Percentiles rank a stretch among this genome's conserved stretches.
phyloP scores from a whole-genome alignment of 2,888 invertebrate species.

The Callosobruchus maculatus region DNA sequence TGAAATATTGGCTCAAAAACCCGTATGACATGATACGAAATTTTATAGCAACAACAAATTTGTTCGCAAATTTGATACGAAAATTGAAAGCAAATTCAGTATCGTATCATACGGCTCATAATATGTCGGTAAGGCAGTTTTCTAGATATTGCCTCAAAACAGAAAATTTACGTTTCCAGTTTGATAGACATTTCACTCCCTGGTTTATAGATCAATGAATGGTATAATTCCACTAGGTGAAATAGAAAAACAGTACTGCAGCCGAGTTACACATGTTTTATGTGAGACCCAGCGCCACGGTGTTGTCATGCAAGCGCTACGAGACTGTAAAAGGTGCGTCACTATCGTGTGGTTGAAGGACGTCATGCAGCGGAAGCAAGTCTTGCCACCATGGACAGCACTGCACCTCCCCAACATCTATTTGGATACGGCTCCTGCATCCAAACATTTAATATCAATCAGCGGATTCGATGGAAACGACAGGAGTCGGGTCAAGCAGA shows the following conservation, averaged over 20 bases:
- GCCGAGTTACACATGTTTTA: slow-evolving; percentile 86
- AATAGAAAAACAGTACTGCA: slow-evolving; percentile 79
- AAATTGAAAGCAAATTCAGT: too few relatives aligned
- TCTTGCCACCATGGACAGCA: slow-evolving; percentile 90
- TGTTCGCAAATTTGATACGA: too few relatives aligned
- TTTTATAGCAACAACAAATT: too few relatives aligned
- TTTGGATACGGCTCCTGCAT: slow-evolving; percentile 66
- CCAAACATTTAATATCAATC: slow-evolving; percentile 75
- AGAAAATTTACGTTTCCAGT: too few relatives aligned
- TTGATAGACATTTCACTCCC: too few relatives aligned
- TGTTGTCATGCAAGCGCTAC: slow-evolving; percentile 78
- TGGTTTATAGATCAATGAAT: neutral
- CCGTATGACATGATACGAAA: too few relatives aligned
- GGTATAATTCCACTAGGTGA: slow-evolving; percentile 58
- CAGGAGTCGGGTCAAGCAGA: slow-evolving; percentile 72
- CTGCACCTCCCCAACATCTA: slow-evolving; percentile 77
- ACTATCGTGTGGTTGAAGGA: slow-evolving; percentile 91
- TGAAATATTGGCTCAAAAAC: too few relatives aligned
- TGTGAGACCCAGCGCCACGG: slow-evolving; percentile 89
- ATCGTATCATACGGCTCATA: too few relatives aligned
- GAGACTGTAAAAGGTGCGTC: slow-evolving; percentile 69
- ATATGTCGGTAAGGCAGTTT: too few relatives aligned
- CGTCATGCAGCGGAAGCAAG: slow-evolving; percentile 78
- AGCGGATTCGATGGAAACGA: slow-evolving; percentile 91
- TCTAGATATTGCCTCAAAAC: too few relatives aligned